phyloP scores from a whole-genome alignment of 2,888 invertebrate genomes.

The Chaitophorus viminalis region DNA sequence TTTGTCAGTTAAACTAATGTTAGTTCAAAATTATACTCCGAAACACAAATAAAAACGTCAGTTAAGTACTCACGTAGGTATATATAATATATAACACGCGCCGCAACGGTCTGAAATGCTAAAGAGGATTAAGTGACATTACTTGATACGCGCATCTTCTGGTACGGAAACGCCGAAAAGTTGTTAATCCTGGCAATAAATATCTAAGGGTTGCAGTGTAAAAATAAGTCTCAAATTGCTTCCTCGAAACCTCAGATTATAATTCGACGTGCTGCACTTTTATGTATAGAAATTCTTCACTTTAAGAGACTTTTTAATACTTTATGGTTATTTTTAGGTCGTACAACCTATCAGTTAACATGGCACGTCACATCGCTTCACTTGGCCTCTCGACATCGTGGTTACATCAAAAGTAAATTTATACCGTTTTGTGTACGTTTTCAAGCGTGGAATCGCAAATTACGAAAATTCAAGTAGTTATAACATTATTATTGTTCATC shows the following conservation, averaged over 20 bases:
- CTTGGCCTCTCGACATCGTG: not conserved
- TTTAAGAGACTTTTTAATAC: not conserved
- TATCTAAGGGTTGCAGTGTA: conserved; percentile 13
- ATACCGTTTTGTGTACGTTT: not conserved
- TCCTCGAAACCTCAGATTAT: conserved; percentile 6
- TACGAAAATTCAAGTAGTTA: no score
- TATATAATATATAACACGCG: not conserved
- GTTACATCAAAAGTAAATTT: not conserved
- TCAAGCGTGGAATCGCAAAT: no score
- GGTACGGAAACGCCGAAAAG: not conserved
- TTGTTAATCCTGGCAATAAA: conserved; percentile 42
- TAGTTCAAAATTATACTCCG: not conserved
- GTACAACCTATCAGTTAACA: not conserved
- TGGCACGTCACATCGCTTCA: not conserved
- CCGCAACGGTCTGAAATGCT: not conserved
- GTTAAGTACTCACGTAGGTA: not conserved
- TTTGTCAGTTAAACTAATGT: conserved; percentile 2
- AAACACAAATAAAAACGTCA: conserved; percentile 8
- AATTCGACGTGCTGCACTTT: not conserved
- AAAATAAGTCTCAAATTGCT: conserved; percentile 24
- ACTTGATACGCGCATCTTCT: not conserved
- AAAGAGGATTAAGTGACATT: conserved; percentile 40
- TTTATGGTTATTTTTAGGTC: not conserved
- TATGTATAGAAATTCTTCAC: not conserved
- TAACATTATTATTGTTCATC: no score